A percentile compares a stretch with the other conserved stretches of the same genome.
These are phyloP conservation scores for Tachina grossa DNA, from an alignment of 2,888 invertebrate genomes.

Conservation along the genomic window DNA sequence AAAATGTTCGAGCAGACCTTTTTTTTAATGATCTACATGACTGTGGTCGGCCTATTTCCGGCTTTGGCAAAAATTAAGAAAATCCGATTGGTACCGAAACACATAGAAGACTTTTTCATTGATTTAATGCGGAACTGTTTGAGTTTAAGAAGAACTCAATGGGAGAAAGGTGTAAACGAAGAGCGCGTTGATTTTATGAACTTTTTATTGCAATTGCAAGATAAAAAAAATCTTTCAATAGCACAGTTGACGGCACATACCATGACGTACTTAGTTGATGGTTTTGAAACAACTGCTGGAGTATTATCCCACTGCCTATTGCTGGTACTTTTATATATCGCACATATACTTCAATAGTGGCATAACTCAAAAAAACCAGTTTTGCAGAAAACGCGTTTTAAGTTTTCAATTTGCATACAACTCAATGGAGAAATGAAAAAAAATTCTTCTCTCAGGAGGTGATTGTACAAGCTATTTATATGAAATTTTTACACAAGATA, in stretches of 20 bases:
- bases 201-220: conserved; percentile 78
- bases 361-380: no score
- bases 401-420: no score
- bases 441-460: no score
- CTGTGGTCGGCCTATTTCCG: conserved; percentile 77
- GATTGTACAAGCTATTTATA: no score
- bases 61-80: conserved; percentile 75
- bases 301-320: conserved; percentile 76
- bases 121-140: conserved; percentile 76
- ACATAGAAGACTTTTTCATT: conserved; percentile 85
- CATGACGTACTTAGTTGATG: conserved; percentile 80
- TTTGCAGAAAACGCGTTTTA: no score
- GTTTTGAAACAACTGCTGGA: conserved; percentile 79
- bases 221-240: conserved; percentile 76
- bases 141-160: conserved; percentile 72
- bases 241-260: conserved; percentile 76
- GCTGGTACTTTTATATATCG: conserved; percentile 69
- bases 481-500: no score
- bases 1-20: conserved; percentile 77
- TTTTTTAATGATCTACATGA: conserved; percentile 72
- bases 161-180: conserved; percentile 59
- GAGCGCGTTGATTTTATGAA: conserved; percentile 79
- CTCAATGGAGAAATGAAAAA: no score
- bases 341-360: no score
- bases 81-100: conserved; percentile 79